Evolutionary conservation across 2,888 invertebrate species (phyloP).

Genomic region (Noctua janthina): DNA sequence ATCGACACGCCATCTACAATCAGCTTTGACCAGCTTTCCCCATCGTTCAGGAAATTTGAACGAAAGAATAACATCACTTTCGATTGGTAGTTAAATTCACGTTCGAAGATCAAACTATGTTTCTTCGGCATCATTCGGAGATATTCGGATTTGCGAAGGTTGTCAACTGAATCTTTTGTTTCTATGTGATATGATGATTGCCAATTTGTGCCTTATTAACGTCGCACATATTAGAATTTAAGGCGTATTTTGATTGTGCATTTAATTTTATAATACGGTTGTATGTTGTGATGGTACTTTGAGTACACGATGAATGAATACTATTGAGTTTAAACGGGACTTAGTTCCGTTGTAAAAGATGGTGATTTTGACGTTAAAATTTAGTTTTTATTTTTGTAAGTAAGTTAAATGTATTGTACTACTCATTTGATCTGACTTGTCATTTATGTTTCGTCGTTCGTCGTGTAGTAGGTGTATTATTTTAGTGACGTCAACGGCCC

Average conservation of each 20-base stretch:
- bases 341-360: constrained; percentile 69
- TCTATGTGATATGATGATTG: constrained; percentile 58
- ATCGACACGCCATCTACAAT: too few relatives aligned
- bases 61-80: constrained; percentile 18
- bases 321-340: constrained; percentile 77
- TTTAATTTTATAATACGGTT: constrained; percentile 60
- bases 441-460: constrained; percentile 25
- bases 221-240: constrained; percentile 56
- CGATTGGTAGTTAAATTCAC: constrained; percentile 20
- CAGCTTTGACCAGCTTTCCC: too few relatives aligned
- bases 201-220: constrained; percentile 58
- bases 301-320: constrained; percentile 78
- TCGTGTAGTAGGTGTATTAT: constrained; percentile 20
- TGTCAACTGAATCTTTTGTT: constrained; percentile 45
- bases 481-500: constrained; percentile 35
- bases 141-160: constrained; percentile 19
- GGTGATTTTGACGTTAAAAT: constrained; percentile 45
- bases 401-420: constrained; percentile 34
- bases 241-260: constrained; percentile 71
- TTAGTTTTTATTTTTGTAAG: constrained; percentile 25
- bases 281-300: constrained; percentile 81
- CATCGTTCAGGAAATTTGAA: constrained; percentile 10
- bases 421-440: constrained; percentile 58
- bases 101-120: constrained; percentile 19
- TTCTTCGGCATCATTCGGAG: constrained; percentile 30